A percentile compares a stretch with the other conserved stretches of the same genome.
Evolutionary conservation across 2,888 invertebrate genomes (phyloP).

Genomic region (Mantis religiosa): DNA sequence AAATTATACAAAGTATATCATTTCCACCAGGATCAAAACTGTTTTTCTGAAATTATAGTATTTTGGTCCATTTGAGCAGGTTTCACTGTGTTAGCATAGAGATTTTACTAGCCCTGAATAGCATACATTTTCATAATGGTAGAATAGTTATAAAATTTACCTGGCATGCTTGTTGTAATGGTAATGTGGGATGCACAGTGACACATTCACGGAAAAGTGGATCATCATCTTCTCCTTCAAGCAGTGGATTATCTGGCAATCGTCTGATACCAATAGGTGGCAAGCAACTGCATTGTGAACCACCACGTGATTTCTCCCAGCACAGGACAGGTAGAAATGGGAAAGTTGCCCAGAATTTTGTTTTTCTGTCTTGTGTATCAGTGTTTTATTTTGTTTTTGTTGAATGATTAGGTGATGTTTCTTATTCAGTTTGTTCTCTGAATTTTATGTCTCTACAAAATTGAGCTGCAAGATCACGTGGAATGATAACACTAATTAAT

Average conservation of each 20-base stretch:
- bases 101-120: not conserved
- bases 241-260: slow-evolving; percentile 59
- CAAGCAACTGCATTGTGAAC: slow-evolving; percentile 73
- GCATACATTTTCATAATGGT: not conserved
- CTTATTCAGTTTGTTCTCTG: no score
- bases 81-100: not conserved
- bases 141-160: not conserved
- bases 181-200: not conserved
- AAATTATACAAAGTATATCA: no score
- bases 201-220: not conserved
- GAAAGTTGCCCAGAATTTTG: not conserved
- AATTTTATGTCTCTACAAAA: not conserved
- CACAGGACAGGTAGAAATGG: slow-evolving; percentile 19
- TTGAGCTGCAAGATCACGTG: not conserved
- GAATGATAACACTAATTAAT: not conserved
- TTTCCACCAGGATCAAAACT: no score
- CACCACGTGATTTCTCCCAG: slow-evolving; percentile 55
- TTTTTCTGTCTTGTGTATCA: not conserved
- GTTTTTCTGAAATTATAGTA: no score
- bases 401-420: not conserved
- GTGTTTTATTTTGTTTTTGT: not conserved
- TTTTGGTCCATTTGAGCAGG: no score
- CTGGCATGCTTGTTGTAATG: not conserved
- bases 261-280: slow-evolving; percentile 73
- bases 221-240: not conserved